Evolutionary conservation across 2,113 vertebrate genomes (phyloP).

Genomic region (Syngnathus typhle): DNA sequence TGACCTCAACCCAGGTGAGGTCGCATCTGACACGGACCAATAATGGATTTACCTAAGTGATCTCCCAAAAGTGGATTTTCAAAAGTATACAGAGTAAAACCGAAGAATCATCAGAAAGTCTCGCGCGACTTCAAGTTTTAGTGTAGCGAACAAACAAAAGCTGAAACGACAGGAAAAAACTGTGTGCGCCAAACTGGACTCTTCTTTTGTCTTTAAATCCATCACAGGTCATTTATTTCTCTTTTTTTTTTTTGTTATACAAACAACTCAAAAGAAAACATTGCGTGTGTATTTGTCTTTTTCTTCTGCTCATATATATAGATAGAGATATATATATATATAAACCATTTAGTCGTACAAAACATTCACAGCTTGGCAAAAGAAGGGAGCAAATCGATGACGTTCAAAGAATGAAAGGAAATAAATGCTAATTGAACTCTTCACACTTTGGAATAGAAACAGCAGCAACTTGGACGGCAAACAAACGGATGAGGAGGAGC

Average conservation of each 20-base stretch:
- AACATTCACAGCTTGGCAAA: slow-evolving; percentile 53
- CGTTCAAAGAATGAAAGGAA: slow-evolving; percentile 9
- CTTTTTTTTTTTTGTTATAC: slow-evolving; percentile 61
- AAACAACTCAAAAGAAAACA: slow-evolving; percentile 49
- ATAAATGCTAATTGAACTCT: slow-evolving; percentile 4
- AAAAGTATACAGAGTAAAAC: neutral
- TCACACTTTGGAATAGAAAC: slow-evolving; percentile 5
- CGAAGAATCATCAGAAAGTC: neutral
- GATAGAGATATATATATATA: slow-evolving; percentile 18
- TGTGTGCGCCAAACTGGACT: slow-evolving; percentile 9
- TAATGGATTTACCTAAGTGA: neutral
- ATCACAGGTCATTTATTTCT: slow-evolving; percentile 66
- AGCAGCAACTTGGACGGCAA: slow-evolving; percentile 21
- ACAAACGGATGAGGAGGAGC: slow-evolving; percentile 6
- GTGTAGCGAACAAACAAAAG: too few relatives aligned
- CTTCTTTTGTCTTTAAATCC: slow-evolving; percentile 10
- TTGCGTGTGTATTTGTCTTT: slow-evolving; percentile 36
- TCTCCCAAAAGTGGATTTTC: neutral
- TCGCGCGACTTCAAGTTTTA: neutral
- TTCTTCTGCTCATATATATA: slow-evolving; percentile 39
- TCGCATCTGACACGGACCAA: neutral
- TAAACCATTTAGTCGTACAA: slow-evolving; percentile 69
- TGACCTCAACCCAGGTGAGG: neutral
- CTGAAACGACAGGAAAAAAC: too few relatives aligned
- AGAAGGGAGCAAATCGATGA: slow-evolving; percentile 11